A percentile compares a stretch with the other conserved stretches of the same genome.
Conservation (phyloP, 2,113 vertebrate species). For the Ctenomys sociabilis region DNA sequence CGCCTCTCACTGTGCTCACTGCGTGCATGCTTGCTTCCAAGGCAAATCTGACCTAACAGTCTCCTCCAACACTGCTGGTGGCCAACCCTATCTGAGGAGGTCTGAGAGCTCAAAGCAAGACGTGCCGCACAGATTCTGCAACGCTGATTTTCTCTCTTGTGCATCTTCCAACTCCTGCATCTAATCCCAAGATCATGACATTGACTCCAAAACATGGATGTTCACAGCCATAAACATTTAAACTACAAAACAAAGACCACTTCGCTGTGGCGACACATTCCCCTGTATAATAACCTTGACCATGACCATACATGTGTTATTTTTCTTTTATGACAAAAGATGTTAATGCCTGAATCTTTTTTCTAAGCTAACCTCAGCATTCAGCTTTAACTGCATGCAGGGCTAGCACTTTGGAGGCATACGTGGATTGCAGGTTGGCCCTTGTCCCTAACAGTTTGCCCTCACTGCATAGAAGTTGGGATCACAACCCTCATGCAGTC, state of each 20-base stretch:
- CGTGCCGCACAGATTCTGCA: neutral
- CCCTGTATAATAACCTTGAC: neutral
- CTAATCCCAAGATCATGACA: neutral
- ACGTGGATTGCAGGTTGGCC: neutral
- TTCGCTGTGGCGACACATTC: neutral
- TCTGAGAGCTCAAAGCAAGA: neutral
- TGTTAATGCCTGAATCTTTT: neutral
- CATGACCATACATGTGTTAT: neutral
- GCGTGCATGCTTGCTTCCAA: neutral
- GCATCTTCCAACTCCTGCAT: slow-evolving; percentile 1
- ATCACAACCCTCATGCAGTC: neutral
- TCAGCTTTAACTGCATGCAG: neutral
- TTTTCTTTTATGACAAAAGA: neutral
- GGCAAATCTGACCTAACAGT: neutral
- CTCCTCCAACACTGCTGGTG: neutral
- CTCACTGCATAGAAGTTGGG: neutral
- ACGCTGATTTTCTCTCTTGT: neutral
- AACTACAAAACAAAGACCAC: neutral
- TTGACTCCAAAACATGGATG: neutral
- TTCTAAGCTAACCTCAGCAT: neutral
- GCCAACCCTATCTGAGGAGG: neutral
- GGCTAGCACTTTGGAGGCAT: neutral
- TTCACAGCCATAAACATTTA: neutral
- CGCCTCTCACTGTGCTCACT: neutral
- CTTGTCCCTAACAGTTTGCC: neutral